Percentiles rank a stretch among this genome's conserved stretches.
phyloP scores from a whole-genome alignment of 1,140 invertebrate species.

The Caerostris extrusa region DNA sequence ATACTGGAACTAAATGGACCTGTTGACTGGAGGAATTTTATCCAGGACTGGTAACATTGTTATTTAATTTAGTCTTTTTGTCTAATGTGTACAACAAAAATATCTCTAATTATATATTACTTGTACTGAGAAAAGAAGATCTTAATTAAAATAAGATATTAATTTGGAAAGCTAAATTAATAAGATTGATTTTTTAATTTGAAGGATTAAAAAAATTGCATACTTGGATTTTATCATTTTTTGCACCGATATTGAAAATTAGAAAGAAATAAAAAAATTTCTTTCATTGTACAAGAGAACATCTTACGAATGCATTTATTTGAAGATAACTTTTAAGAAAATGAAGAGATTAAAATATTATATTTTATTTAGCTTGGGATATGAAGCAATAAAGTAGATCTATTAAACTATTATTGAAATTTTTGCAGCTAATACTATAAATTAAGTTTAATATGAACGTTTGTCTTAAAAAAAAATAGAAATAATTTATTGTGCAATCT shows the following conservation, averaged over 20 bases:
- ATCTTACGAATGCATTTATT: not conserved
- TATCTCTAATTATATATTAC: not conserved
- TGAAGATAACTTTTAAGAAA: not conserved
- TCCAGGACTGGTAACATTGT: not conserved
- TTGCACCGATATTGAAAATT: not conserved
- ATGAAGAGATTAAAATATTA: not conserved
- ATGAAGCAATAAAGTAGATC: conserved; percentile 31
- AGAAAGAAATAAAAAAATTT: not conserved
- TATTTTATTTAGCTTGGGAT: not conserved
- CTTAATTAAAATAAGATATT: not conserved
- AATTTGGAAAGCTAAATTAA: not conserved
- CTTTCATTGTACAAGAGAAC: not conserved
- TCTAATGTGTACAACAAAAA: not conserved
- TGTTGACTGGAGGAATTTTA: conserved; percentile 47
- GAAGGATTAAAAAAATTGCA: not conserved
- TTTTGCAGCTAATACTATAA: not conserved
- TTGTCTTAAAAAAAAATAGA: not conserved
- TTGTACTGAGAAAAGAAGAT: not conserved
- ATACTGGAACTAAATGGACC: conserved; percentile 21
- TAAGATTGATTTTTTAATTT: not conserved
- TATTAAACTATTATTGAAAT: not conserved
- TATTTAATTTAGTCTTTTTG: not conserved
- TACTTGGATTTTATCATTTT: not conserved
- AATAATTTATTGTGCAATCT: not conserved
- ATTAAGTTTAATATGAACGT: not conserved